phyloP scores from a whole-genome alignment of 2,888 invertebrate species.

The Phytoseiulus persimilis region DNA sequence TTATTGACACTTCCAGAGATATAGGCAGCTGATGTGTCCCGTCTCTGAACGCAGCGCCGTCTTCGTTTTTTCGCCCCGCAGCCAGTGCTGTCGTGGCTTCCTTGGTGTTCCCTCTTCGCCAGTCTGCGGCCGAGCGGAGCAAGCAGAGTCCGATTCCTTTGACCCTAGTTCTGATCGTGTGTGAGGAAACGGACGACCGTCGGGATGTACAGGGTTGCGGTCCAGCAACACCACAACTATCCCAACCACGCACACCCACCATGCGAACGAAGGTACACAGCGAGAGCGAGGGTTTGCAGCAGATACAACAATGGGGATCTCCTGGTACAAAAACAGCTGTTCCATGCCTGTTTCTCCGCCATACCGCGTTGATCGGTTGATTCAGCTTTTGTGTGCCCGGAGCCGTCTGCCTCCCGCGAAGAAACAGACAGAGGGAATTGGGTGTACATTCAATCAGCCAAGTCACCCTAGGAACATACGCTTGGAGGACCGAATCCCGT shows the following conservation, averaged over 20 bases:
- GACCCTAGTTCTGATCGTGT: neutral
- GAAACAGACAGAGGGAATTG: neutral
- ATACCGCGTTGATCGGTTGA: neutral
- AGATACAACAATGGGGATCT: neutral
- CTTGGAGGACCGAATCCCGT: neutral
- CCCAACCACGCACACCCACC: neutral
- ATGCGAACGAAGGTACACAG: neutral
- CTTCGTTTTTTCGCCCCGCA: neutral
- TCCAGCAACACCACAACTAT: neutral
- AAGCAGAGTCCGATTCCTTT: neutral
- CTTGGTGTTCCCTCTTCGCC: neutral
- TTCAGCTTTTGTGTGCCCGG: neutral
- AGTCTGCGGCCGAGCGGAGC: neutral
- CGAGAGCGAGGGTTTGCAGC: neutral
- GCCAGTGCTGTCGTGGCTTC: neutral
- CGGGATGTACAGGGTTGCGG: neutral
- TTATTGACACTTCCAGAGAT: neutral
- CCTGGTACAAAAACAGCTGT: constrained; percentile 5
- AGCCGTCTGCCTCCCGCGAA: neutral
- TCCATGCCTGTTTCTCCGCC: neutral
- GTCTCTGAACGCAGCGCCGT: neutral
- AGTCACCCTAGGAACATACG: neutral
- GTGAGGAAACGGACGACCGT: neutral
- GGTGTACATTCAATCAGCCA: neutral
- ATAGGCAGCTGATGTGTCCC: too few relatives aligned